Base-by-base conservation (phyloP, 1,140 invertebrate genomes). In the Pseudomyrmex flavicornis region DNA sequence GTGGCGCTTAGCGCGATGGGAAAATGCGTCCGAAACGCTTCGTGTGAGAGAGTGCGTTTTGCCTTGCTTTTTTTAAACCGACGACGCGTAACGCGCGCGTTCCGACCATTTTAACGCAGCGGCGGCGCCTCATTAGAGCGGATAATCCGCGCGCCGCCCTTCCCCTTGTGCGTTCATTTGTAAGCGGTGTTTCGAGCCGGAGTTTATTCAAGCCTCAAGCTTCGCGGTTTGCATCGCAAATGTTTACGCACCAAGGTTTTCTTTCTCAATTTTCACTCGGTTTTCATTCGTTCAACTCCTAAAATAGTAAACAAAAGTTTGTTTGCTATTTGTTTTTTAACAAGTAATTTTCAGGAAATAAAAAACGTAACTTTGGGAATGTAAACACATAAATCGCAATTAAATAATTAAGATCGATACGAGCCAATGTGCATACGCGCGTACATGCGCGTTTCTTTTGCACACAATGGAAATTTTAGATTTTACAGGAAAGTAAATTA, bases 61-160 rank as follows among this genome's bases (percentile, higher is more conserved):
- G 17, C 62, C 4, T 54, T 26, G 62, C 62, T 77, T 76, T 77
- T 35, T 35, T 26, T 22, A 68, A 77, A 17, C 56, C 62, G 74
- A 52, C 74, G 74, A 58, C 17, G 61, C 56, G 73, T 65, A 61
- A 75, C 59, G 61, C 74, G 22, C 52, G 22, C 52, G 74, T 54
- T 46, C 35, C 54, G 8, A 26, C 2, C 48, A 44, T 66, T 77
- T 77, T 66, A 77, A 76, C 62, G 54, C 74, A 20, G 17, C 73
- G 5, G 35, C 22, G 48, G 22, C 61, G 46, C n/a, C 48, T 76
- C 61, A 76, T 76, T 76, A 77, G 22, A 17, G 20, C 48, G 62
- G 17, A 54, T 58, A 68, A 68, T 68, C 13, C 54, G n/a, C 8
- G 2, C 8, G 4, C 12, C 15, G 2, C 12, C 48, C n/a, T 62